Base-by-base conservation (phyloP, 2,888 invertebrate genomes). In the Papilio demoleus region DNA sequence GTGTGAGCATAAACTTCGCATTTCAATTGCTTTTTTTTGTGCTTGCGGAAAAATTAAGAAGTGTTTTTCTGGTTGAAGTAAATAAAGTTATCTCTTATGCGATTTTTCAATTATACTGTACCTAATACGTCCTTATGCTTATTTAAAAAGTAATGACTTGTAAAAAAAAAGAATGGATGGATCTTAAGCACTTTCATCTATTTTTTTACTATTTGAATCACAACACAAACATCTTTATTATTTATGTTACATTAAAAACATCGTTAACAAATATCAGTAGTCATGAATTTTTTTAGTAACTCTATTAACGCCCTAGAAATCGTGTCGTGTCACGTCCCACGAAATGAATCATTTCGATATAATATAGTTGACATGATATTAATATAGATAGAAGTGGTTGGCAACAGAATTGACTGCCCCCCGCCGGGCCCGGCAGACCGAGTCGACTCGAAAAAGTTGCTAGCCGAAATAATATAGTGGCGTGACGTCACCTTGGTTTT, bases 401-500 rank as follows among this genome's bases (percentile, higher is more conserved):
- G 68, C 67, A 71, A 68, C 74, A 72, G 72, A 58, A 42, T 62
- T 27, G 38, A 53, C 73, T 70, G 71, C 74, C 80, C 78, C 84
- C 79, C 68, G 78, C 80, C 79, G 83, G 67, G 83, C 36, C 70
- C 77, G 75, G 58, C 75, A 71, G 77, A 79, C 79, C 82, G 79
- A 68, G 75, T 71, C 83, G 77, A 71, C 70, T 72, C 70, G 72
- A 76, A 79, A 81, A 76, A 77, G 75, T 73, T 74, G 71, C 74
- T 69, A 72, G 70, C 73, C 73, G 70, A 71, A 75, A 69, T 76
- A 77, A 77, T 76, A 77, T 76, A 73, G 74, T 31, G 31, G 17
- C 74, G 77, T 85, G 83, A 82, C 80, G 82, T 85, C 83, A 83
- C 73, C 72, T 64, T 66, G 67, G 66, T 73, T 73, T 76, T 82